phyloP scores from a whole-genome alignment of 2,113 vertebrate species.

The Numida meleagris region DNA sequence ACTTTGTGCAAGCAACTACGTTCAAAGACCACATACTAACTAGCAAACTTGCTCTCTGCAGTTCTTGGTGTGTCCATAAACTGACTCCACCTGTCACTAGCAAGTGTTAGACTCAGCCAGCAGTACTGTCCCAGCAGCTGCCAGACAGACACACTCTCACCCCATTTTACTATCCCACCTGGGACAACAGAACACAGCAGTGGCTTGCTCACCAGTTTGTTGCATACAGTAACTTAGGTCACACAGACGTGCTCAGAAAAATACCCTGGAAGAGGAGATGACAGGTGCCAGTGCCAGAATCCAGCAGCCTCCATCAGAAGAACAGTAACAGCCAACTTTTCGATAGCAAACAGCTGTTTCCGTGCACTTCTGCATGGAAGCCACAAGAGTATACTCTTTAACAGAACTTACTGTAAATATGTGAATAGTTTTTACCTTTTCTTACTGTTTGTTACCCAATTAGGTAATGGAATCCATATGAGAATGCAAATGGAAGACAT shows the following conservation, averaged over 20 bases:
- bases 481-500: not conserved
- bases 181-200: not conserved
- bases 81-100: not conserved
- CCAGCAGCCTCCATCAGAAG: constrained; percentile 63
- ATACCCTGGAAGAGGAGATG: not conserved
- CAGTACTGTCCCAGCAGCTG: not conserved
- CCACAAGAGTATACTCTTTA: constrained; percentile 30
- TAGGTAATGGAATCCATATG: not conserved
- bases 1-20: not conserved
- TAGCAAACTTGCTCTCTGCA: not conserved
- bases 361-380: constrained; percentile 58
- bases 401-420: not conserved
- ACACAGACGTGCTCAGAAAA: not conserved
- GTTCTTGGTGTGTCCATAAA: not conserved
- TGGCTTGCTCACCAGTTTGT: not conserved
- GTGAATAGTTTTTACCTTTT: not conserved
- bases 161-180: not conserved
- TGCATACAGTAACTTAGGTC: not conserved
- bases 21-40: not conserved
- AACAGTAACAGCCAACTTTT: constrained; percentile 60
- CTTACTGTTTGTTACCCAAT: not conserved
- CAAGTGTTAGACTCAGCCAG: not conserved
- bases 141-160: not conserved
- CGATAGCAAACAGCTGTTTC: constrained; percentile 52
- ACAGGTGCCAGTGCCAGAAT: constrained; percentile 23